These are phyloP conservation scores for Bradypodion ventrale DNA, from an alignment of 2,797 vertebrate genomes.

Conservation along the genomic window DNA sequence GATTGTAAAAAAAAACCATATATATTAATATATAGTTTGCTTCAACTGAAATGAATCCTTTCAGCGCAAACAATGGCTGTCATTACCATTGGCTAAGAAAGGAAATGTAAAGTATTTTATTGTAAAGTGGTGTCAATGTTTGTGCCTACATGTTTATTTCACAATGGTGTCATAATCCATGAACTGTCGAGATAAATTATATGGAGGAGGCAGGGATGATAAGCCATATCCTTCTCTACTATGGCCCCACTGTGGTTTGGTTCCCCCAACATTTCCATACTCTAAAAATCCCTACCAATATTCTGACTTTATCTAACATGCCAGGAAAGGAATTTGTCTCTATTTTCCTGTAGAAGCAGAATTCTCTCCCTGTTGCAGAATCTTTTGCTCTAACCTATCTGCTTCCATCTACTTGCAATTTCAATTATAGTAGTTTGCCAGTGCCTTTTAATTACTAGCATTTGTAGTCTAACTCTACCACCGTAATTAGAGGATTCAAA, in stretches of 20 bases:
- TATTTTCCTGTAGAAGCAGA: background rate
- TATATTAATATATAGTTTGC: background rate
- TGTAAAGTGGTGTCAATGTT: slow-evolving; percentile 14
- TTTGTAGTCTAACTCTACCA: background rate
- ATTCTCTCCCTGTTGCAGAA: background rate
- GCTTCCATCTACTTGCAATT: background rate
- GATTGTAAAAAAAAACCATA: background rate
- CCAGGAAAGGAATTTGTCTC: background rate
- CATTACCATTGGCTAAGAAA: slow-evolving; percentile 1
- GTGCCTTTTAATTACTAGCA: background rate
- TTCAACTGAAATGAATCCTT: background rate
- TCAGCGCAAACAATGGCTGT: background rate
- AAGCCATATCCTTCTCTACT: no score
- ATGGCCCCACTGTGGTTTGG: background rate
- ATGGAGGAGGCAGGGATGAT: background rate
- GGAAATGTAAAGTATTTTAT: slow-evolving; percentile 18
- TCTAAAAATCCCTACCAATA: background rate
- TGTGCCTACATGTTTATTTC: slow-evolving; percentile 21
- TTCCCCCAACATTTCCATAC: background rate
- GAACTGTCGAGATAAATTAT: background rate
- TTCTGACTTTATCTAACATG: background rate
- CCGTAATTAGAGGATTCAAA: background rate
- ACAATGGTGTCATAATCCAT: slow-evolving; percentile 2
- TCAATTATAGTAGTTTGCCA: background rate
- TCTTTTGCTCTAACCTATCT: no score